Percentiles rank a stretch among this genome's conserved stretches.
Conservation (phyloP, 2,113 vertebrate species). For the Ornithorhynchus anatinus region DNA sequence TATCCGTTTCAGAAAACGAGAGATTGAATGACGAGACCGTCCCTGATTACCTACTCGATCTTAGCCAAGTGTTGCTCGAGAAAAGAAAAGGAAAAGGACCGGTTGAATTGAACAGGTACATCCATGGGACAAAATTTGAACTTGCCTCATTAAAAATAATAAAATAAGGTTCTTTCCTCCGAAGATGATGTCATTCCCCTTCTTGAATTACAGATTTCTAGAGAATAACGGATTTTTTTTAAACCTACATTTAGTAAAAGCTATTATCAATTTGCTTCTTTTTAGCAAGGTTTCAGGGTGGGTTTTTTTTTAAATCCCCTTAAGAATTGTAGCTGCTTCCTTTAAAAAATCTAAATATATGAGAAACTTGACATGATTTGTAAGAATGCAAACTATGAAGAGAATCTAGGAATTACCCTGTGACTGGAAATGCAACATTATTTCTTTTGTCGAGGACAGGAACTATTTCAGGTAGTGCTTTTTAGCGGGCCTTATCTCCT, state of each 20-base stretch:
- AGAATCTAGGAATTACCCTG: background rate
- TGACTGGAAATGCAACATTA: background rate
- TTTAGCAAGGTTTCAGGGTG: background rate
- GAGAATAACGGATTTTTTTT: conserved; percentile 1
- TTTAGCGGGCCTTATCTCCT: no score
- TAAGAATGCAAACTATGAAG: background rate
- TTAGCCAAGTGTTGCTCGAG: background rate
- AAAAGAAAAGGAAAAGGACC: background rate
- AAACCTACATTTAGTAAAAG: conserved; percentile 12
- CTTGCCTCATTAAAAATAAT: conserved; percentile 6
- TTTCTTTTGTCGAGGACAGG: background rate
- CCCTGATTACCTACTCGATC: background rate
- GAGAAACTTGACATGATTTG: background rate
- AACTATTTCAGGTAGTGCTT: background rate
- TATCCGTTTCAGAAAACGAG: background rate
- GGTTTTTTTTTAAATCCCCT: background rate
- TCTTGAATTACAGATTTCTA: conserved; percentile 9
- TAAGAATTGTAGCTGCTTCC: background rate
- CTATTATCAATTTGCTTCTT: background rate
- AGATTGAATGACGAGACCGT: background rate
- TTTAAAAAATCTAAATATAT: background rate
- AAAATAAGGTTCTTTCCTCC: conserved; percentile 6
- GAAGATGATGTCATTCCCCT: background rate
- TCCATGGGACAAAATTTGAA: conserved; percentile 4
- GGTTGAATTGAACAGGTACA: conserved; percentile 1